These are phyloP conservation scores for Neoascia interrupta DNA, from an alignment of 2,888 invertebrate species.

Conservation along the genomic window DNA sequence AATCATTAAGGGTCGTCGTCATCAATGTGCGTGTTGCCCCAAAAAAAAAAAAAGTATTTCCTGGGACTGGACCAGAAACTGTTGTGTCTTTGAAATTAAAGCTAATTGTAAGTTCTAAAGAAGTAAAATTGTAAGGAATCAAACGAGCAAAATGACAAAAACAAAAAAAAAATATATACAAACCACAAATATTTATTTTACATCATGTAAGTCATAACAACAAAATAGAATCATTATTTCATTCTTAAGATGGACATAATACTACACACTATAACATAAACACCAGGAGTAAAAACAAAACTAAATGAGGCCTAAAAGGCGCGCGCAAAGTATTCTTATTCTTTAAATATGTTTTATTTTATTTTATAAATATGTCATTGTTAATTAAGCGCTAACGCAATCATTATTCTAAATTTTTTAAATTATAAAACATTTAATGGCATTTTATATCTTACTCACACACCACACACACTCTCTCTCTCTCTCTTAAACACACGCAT, in stretches of 20 bases:
- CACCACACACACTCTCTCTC: too few species aligned
- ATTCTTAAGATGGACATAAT: conserved; percentile 47
- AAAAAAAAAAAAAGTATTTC: conserved; percentile 77
- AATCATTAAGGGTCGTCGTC: conserved; percentile 73
- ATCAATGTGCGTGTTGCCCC: conserved; percentile 58
- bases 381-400: conserved; percentile 62
- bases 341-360: too few species aligned
- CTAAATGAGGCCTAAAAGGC: conserved; percentile 63
- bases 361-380: conserved; percentile 55
- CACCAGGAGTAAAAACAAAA: conserved; percentile 43
- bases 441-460: conserved; percentile 50
- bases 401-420: conserved; percentile 62
- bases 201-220: conserved; percentile 64
- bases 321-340: conserved; percentile 68
- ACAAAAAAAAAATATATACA: conserved; percentile 57
- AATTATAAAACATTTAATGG: conserved; percentile 47
- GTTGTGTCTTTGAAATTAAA: conserved; percentile 79
- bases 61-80: conserved; percentile 80
- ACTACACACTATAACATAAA: conserved; percentile 45
- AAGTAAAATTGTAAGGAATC: conserved; percentile 64
- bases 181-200: conserved; percentile 69
- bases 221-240: conserved; percentile 49
- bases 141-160: conserved; percentile 67
- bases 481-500: too few species aligned
- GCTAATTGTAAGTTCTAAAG: conserved; percentile 71